phyloP scores from a whole-genome alignment of 2,888 invertebrate genomes.

The Drosophila melanocephala region DNA sequence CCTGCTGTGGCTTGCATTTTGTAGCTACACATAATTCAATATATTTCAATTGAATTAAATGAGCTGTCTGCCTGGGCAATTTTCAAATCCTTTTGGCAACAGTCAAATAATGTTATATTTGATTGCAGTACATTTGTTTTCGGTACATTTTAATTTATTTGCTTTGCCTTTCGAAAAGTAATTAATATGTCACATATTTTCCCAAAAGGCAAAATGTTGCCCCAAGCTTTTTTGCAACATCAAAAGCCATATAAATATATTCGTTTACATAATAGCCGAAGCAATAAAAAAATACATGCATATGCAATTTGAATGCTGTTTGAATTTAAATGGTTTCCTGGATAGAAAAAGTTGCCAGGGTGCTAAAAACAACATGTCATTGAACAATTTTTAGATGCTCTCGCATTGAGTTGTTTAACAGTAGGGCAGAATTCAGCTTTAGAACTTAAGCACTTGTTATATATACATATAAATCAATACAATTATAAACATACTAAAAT shows the following conservation, averaged over 20 bases:
- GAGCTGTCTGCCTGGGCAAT: conserved; percentile 27
- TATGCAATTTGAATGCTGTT: conserved; percentile 24
- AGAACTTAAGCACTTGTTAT: neutral
- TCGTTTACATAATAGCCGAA: conserved; percentile 26
- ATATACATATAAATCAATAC: neutral
- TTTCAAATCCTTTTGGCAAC: neutral
- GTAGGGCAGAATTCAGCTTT: neutral
- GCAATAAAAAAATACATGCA: conserved; percentile 11
- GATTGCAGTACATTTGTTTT: conserved; percentile 39
- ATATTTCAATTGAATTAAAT: conserved; percentile 51
- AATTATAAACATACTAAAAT: conserved; percentile 6
- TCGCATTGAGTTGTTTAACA: neutral
- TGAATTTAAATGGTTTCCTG: conserved; percentile 46
- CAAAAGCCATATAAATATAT: conserved; percentile 53
- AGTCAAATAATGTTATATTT: conserved; percentile 34
- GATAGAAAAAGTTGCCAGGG: conserved; percentile 12
- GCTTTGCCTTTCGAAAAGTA: conserved; percentile 37
- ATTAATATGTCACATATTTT: conserved; percentile 56
- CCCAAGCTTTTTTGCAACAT: conserved; percentile 31
- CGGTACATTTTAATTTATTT: conserved; percentile 31
- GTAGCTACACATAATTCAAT: conserved; percentile 42
- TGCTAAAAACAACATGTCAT: neutral
- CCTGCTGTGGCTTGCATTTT: conserved; percentile 22
- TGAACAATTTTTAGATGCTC: conserved; percentile 1
- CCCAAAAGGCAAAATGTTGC: conserved; percentile 27